Base-by-base conservation (phyloP, 2,888 invertebrate species). In the Eupithecia pulchellata region DNA sequence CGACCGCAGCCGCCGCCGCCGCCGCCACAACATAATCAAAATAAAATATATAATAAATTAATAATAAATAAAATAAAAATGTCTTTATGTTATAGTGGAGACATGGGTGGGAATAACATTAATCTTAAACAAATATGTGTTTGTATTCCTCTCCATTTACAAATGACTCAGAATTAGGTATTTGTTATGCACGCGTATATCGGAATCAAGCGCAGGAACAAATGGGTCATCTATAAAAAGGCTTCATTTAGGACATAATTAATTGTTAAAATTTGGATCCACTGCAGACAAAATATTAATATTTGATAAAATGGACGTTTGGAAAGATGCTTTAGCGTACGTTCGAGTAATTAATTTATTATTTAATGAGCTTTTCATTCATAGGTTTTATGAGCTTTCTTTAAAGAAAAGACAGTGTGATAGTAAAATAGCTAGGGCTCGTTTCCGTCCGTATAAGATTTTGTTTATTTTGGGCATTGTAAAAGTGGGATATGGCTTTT, bases 221-320 rank as follows among this genome's bases (percentile, higher is more conserved):
- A 17, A 29, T 29, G 29, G 29, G 57, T 47, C 66, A 69, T 60
- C 60, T 36, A n/a, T 69, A 36, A 32, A 9, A 36, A 4, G 11
- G 64, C 14, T 65, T 52, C 36, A 64, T 69, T 65, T 61, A 69
- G 64, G 64, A 65, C 36, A 69, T 60, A 65, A 36, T 47, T 64
- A 27, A 58, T 64, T 57, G 42, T n/a, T 39, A 20, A 36, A 30
- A 39, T 65, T n/a, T 69, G 64, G 69, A 64, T 60, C 34, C 34
- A n/a, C 27, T 52, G 64, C 64, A 69, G 61, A 60, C 27, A 29
- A 52, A n/a, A n/a, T n/a, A n/a, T n/a, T n/a, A n/a, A 65, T 61
- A 47, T 34, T 60, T 61, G 60, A 61, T 65, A 36, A 52, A 69
- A 52, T 69, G 27, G 52, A 25, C 52, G 11, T 52, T 52, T 25